A percentile compares a stretch with the other conserved stretches of the same genome.
Evolutionary conservation across 2,888 invertebrate genomes (phyloP).

Genomic region (Podotricha telesiphe): DNA sequence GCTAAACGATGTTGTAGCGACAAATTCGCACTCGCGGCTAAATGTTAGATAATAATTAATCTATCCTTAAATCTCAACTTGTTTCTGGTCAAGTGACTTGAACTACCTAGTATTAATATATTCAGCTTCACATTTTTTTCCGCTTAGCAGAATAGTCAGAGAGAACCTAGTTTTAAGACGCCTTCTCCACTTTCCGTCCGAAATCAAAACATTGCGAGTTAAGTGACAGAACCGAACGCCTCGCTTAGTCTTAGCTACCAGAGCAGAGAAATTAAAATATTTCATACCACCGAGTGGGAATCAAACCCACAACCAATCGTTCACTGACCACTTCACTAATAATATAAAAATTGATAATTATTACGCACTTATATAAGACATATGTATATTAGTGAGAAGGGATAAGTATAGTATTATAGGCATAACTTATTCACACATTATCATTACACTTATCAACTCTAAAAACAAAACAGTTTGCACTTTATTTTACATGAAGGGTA

Average conservation of each 20-base stretch:
- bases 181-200: too few relatives aligned
- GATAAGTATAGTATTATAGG: conserved; percentile 14
- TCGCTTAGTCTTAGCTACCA: too few relatives aligned
- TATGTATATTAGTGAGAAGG: neutral
- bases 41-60: conserved; percentile 57
- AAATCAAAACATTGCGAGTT: too few relatives aligned
- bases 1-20: conserved; percentile 58
- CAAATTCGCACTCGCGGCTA: conserved; percentile 53
- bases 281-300: too few relatives aligned
- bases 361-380: neutral
- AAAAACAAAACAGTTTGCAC: conserved; percentile 21
- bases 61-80: conserved; percentile 36
- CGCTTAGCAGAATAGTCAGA: too few relatives aligned
- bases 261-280: too few relatives aligned
- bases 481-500: conserved; percentile 8
- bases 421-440: conserved; percentile 21
- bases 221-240: too few relatives aligned
- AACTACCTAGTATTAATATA: neutral
- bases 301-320: too few relatives aligned
- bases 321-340: too few relatives aligned
- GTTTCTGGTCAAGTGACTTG: neutral
- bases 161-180: too few relatives aligned
- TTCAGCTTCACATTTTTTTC: too few relatives aligned
- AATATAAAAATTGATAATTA: conserved; percentile 1
- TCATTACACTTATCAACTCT: conserved; percentile 19